Evolutionary conservation across 1,140 invertebrate genomes (phyloP).

Genomic region (Microplitis mediator): DNA sequence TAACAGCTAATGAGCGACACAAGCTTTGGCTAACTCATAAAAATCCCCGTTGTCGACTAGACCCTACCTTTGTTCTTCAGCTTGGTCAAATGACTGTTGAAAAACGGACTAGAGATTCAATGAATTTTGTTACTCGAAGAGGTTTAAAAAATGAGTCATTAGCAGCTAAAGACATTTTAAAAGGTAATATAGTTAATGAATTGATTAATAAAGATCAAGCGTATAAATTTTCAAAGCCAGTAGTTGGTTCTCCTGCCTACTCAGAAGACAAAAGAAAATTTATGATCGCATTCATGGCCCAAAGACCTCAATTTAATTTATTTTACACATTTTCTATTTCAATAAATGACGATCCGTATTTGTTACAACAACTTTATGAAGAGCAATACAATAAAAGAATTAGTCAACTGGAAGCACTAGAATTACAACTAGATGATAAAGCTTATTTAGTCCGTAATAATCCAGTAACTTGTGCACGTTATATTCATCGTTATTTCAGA

Average conservation of each 20-base stretch:
- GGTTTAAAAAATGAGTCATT: neutral
- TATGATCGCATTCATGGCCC: neutral
- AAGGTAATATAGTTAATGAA: neutral
- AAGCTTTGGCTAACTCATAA: neutral
- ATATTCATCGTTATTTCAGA: too few relatives aligned
- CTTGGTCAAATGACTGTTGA: neutral
- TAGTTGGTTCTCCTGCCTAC: slow-evolving; percentile 2
- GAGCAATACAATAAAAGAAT: neutral
- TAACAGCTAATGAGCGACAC: neutral
- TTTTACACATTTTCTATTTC: neutral
- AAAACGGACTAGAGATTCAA: neutral
- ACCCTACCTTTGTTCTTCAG: slow-evolving; percentile 10
- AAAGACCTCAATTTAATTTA: neutral
- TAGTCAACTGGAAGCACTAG: neutral
- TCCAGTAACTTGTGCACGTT: too few relatives aligned
- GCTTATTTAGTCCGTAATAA: too few relatives aligned
- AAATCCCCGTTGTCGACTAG: neutral
- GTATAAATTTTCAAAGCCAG: neutral
- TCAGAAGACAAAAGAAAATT: slow-evolving; percentile 12
- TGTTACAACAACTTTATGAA: slow-evolving; percentile 1
- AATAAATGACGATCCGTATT: neutral
- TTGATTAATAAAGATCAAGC: neutral
- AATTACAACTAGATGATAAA: neutral
- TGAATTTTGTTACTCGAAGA: slow-evolving; percentile 2
- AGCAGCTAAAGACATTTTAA: neutral